Percentiles rank a stretch among this genome's conserved stretches.
phyloP scores from a whole-genome alignment of 1,140 invertebrate genomes.

The Drosophila equinoxialis region DNA sequence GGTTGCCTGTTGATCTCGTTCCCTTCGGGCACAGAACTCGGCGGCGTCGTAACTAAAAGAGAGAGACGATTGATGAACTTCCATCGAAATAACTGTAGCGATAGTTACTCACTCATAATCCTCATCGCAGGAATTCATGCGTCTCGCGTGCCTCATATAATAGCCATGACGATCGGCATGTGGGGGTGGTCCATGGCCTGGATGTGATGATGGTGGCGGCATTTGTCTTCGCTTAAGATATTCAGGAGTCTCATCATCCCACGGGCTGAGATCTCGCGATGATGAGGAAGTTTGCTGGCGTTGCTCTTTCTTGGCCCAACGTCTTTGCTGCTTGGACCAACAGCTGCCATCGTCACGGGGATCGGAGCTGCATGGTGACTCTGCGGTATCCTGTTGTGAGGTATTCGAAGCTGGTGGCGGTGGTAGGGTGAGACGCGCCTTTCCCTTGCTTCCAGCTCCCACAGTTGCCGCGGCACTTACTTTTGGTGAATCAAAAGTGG shows the following conservation, averaged over 20 bases:
- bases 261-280: constrained; percentile 88
- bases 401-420: constrained; percentile 77
- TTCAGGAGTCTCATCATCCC: constrained; percentile 87
- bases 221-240: constrained; percentile 66
- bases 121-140: constrained; percentile 83
- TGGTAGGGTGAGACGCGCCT: constrained; percentile 61
- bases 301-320: constrained; percentile 79
- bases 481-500: constrained; percentile 81
- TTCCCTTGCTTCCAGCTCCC: constrained; percentile 40
- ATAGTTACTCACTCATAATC: constrained; percentile 83
- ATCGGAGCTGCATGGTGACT: constrained; percentile 90
- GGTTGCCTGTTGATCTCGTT: constrained; percentile 59
- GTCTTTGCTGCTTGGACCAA: constrained; percentile 70
- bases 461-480: constrained; percentile 5
- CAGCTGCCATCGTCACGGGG: constrained; percentile 85
- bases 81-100: not conserved
- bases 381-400: constrained; percentile 83
- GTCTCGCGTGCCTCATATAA: constrained; percentile 75
- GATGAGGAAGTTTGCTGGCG: constrained; percentile 86
- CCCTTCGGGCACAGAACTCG: constrained; percentile 67
- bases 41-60: constrained; percentile 74
- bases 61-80: not conserved
- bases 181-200: constrained; percentile 20
- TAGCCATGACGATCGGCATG: constrained; percentile 71
- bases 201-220: constrained; percentile 31